Evolutionary conservation across 2,113 vertebrate species (phyloP), one percentile per base, ranked within the genome.

Genomic region (Onychostoma macrolepis): DNA sequence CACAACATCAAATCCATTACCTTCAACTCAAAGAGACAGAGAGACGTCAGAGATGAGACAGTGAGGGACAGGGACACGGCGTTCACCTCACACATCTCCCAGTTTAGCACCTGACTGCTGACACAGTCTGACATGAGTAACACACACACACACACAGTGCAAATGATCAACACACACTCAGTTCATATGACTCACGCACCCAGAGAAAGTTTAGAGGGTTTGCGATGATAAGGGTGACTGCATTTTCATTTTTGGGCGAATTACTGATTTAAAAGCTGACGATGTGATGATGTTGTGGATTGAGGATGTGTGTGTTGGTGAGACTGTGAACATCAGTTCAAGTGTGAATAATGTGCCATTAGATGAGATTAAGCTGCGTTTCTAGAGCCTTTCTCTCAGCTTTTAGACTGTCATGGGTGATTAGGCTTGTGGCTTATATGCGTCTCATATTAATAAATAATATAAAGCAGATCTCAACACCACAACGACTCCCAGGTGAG

Each of bases 31-130:
- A 63, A 33, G 79, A 21, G 72, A 58, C 82, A 88, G 65, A 43
- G 67, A 76, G 71, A 76, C 9, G 26, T 77, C 84, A 88, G 58
- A 33, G 78, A 88, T 58, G 43, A 83, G 87, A 83, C 69, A 77
- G 28, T 56, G 48, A 65, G 56, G 80, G 87, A 81, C 69, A 82
- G 84, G 61, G 28, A 85, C 17, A 12, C 15, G 6, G 38, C 26
- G 26, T 41, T 50, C 53, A 48, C n/a, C 48, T 56, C 58, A 69
- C 43, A 83, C 80, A 48, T 65, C 50, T 63, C 63, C 75, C 58
- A 38, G 45, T 79, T 61, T 86, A 89, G 28, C 82, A 77, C 63
- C 53, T 75, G 85, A 86, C 53, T 41, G 78, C 41, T 89, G 75
- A 84, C 74, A 79, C 56, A 43, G 6, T 26, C 72, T 80, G 88